phyloP scores from a whole-genome alignment of 35 echinoderm and acorn worm species.

The Holothuria glaberrima region DNA sequence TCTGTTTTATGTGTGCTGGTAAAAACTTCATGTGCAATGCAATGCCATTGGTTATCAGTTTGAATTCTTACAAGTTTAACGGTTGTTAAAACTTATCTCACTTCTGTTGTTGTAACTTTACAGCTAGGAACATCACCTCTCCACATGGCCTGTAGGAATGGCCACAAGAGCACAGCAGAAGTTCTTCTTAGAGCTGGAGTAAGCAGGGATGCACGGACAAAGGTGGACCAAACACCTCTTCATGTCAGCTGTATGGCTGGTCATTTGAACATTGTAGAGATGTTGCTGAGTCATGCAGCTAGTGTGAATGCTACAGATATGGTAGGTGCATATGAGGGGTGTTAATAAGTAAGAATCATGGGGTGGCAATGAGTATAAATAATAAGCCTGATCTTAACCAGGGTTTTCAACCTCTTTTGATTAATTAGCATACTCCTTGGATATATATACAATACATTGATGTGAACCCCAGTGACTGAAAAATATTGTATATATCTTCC shows the following conservation, averaged over 20 bases:
- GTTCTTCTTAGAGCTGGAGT: constrained; percentile 89
- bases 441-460: too few species aligned
- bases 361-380: too few species aligned
- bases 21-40: too few species aligned
- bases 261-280: constrained; percentile 71
- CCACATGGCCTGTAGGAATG: constrained; percentile 85
- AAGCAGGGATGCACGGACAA: constrained; percentile 97
- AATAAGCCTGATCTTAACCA: too few species aligned
- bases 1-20: too few species aligned
- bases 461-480: too few species aligned
- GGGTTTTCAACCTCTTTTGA: too few species aligned
- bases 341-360: background rate
- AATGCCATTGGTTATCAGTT: too few species aligned
- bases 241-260: constrained; percentile 87
- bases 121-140: constrained; percentile 96
- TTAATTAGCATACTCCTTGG: too few species aligned
- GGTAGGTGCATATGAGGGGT: constrained; percentile 51
- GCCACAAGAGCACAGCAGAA: constrained; percentile 86
- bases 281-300: constrained; percentile 79
- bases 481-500: too few species aligned
- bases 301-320: constrained; percentile 96
- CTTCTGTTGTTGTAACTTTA: constrained; percentile 1
- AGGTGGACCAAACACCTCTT: constrained; percentile 94
- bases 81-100: background rate
- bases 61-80: too few species aligned